phyloP scores from a whole-genome alignment of 2,888 invertebrate species.

The Lordiphosa fenestrarum region DNA sequence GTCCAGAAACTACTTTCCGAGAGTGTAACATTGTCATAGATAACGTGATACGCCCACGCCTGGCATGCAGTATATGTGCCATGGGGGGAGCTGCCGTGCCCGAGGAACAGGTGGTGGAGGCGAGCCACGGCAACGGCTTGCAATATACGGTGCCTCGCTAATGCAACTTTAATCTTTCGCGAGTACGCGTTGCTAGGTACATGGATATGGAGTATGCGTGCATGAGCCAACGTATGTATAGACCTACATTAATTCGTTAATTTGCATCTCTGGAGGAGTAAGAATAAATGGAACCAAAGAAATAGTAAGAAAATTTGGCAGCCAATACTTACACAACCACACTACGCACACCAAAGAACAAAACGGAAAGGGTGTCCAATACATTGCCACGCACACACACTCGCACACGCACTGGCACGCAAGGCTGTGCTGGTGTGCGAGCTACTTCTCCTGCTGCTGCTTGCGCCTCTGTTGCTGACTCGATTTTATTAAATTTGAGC shows the following conservation, averaged over 20 bases:
- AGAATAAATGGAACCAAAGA: constrained; percentile 35
- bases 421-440: constrained; percentile 28
- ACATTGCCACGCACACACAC: constrained; percentile 55
- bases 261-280: neutral
- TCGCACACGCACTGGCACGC: constrained; percentile 35
- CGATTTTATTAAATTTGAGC: constrained; percentile 15
- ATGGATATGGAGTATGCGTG: too few species aligned
- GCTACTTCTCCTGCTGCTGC: constrained; percentile 6
- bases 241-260: neutral
- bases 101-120: constrained; percentile 10
- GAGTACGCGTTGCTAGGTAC: too few species aligned
- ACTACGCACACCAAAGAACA: constrained; percentile 69
- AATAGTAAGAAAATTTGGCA: constrained; percentile 5
- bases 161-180: too few species aligned
- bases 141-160: too few species aligned
- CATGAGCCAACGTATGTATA: too few species aligned
- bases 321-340: constrained; percentile 53
- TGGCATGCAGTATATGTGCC: neutral
- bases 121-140: too few species aligned
- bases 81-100: constrained; percentile 4
- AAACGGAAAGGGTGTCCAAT: constrained; percentile 66
- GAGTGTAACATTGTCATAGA: too few species aligned
- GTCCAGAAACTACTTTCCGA: too few species aligned
- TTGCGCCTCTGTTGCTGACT: constrained; percentile 8
- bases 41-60: too few species aligned